phyloP scores from a whole-genome alignment of 2,888 invertebrate genomes.

The Cylloceria caligata region DNA sequence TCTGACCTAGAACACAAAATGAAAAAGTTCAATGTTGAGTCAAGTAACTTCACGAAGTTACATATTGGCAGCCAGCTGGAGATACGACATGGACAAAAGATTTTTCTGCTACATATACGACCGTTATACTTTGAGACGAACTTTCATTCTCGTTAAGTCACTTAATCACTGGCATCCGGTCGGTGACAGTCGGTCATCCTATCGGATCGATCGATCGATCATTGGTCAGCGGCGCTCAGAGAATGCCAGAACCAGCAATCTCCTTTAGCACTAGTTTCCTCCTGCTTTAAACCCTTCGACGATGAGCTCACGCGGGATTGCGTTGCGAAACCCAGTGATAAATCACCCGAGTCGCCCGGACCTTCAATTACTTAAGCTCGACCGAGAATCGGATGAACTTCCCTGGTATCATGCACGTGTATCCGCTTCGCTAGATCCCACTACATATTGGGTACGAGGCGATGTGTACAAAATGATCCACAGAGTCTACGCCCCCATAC shows the following conservation, averaged over 20 bases:
- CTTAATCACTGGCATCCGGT: constrained; percentile 73
- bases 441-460: not conserved
- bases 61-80: not conserved
- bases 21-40: constrained; percentile 32
- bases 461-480: constrained; percentile 32
- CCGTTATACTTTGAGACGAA: constrained; percentile 25
- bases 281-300: constrained; percentile 56
- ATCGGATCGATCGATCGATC: constrained; percentile 79
- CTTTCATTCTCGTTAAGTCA: constrained; percentile 71
- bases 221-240: constrained; percentile 73
- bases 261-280: constrained; percentile 27
- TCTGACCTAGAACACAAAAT: constrained; percentile 88
- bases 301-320: constrained; percentile 37
- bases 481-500: not conserved
- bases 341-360: constrained; percentile 73
- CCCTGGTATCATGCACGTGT: constrained; percentile 46
- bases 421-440: constrained; percentile 30
- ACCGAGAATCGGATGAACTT: constrained; percentile 61
- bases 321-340: constrained; percentile 73
- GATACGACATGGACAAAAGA: constrained; percentile 34
- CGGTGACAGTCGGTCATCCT: constrained; percentile 70
- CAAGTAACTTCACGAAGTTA: not conserved
- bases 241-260: constrained; percentile 61
- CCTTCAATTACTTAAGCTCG: constrained; percentile 77
- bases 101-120: not conserved